Base-by-base conservation (phyloP, 2,888 invertebrate species). In the Cantharis flavilabris region DNA sequence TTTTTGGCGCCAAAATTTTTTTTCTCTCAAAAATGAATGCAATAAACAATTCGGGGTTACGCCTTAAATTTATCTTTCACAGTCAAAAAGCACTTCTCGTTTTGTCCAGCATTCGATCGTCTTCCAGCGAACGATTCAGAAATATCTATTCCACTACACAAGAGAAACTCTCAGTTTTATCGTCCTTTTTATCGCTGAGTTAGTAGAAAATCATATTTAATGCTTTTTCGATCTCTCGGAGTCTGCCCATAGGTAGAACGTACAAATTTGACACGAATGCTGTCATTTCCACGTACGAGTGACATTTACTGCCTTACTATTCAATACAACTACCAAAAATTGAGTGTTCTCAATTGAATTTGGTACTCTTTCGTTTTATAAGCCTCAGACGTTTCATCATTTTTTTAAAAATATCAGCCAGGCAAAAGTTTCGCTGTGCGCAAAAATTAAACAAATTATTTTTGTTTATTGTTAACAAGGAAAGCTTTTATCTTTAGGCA, bases 191-290 rank as follows among this genome's bases (percentile, higher is more conserved):
- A 78, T 78, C 78, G 75, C 75, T 78, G 78, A 75, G 78, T 73
- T 78, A 72, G 75, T 75, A 70, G 78, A 78, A 78, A 75, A 78
- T 78, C 75, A 78, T 78, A 75, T 78, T 75, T 78, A 78, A 78
- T 75, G 78, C 70, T 72, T 72, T 75, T 78, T 65, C 78, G 72
- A 78, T 78, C 72, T 75, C 70, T 76, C 65, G 10, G 20, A 67
- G 26, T 70, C 72, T 72, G 33, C 74, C 75, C 63, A 62, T 75
- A 70, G 62, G 67, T 70, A 64, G 20, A 70, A 72, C 62, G 49
- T 49, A 49, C 73, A 77, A 76, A 73, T 73, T 74, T 74, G 70
- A 69, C 72, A 71, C 71, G 62, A 67, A 69, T 20, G 49, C 49
- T 76, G 62, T 63, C 71, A 72, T 72, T 76, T 76, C 72, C 71